phyloP scores from a whole-genome alignment of 2,113 vertebrate genomes.

The Syrmaticus mikado region DNA sequence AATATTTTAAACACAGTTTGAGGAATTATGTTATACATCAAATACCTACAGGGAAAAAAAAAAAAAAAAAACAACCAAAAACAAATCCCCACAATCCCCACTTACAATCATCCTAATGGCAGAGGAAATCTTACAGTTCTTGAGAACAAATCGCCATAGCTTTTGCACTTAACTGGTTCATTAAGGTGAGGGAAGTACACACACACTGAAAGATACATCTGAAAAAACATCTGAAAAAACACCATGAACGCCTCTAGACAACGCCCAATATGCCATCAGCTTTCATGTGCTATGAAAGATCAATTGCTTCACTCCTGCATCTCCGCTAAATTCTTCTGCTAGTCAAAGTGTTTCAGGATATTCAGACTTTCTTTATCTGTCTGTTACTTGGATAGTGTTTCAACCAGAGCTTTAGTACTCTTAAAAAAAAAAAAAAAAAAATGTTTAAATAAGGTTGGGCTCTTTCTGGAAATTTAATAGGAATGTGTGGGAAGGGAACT shows the following conservation, averaged over 20 bases:
- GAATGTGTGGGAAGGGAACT: neutral
- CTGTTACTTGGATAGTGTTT: neutral
- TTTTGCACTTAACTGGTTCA: neutral
- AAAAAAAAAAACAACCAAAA: neutral
- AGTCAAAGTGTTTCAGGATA: neutral
- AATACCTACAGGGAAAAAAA: neutral
- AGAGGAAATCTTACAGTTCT: neutral
- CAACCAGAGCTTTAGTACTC: neutral
- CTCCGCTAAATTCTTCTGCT: neutral
- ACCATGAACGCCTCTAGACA: neutral
- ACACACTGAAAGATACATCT: neutral
- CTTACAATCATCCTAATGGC: neutral
- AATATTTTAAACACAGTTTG: conserved; percentile 38
- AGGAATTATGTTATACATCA: neutral
- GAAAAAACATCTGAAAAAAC: neutral
- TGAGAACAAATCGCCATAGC: neutral
- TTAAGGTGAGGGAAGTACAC: neutral
- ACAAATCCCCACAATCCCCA: neutral
- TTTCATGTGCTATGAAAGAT: neutral
- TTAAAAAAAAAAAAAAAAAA: neutral
- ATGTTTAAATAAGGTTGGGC: neutral
- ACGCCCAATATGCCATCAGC: neutral
- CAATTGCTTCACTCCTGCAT: neutral
- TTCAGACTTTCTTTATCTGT: neutral
- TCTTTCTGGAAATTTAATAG: neutral